These are phyloP conservation scores for Sardinella longiceps DNA, from an alignment of 2,797 vertebrate species.

Conservation along the genomic window DNA sequence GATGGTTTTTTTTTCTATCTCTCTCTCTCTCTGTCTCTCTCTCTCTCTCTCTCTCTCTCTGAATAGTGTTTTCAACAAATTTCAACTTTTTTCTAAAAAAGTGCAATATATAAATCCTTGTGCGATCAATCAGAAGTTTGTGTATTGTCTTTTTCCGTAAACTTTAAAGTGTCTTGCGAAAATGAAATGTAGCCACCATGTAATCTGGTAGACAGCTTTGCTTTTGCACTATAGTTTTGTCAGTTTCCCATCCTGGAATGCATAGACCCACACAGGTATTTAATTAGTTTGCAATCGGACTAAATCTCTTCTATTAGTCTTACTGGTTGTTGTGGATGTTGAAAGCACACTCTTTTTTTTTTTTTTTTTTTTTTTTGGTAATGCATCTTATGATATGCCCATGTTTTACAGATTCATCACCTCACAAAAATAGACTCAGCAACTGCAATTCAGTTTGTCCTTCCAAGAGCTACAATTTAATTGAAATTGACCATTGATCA, in stretches of 20 bases:
- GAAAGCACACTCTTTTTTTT: not conserved
- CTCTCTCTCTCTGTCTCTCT: too few species aligned
- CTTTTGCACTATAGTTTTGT: conserved; percentile 44
- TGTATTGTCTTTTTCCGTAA: conserved; percentile 46
- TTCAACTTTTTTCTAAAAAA: conserved; percentile 45
- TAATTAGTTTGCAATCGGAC: not conserved
- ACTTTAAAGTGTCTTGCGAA: conserved; percentile 52
- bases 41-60: too few species aligned
- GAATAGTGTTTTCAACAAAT: conserved; percentile 30
- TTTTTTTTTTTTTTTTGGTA: not conserved
- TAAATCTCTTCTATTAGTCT: not conserved
- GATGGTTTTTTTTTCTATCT: not conserved
- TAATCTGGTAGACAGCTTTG: conserved; percentile 46
- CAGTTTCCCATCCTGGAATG: conserved; percentile 4
- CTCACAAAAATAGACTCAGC: not conserved
- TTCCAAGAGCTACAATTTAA: not conserved
- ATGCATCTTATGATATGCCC: not conserved
- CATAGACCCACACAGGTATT: not conserved
- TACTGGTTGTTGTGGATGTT: conserved; percentile 7
- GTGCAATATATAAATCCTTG: conserved; percentile 59
- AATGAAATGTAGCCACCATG: conserved; percentile 60
- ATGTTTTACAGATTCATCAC: not conserved
- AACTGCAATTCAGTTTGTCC: not conserved
- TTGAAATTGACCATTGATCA: not conserved
- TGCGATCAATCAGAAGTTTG: conserved; percentile 31